These are phyloP conservation scores for Ennomos erosarius DNA, from an alignment of 2,888 invertebrate genomes.

Conservation along the genomic window DNA sequence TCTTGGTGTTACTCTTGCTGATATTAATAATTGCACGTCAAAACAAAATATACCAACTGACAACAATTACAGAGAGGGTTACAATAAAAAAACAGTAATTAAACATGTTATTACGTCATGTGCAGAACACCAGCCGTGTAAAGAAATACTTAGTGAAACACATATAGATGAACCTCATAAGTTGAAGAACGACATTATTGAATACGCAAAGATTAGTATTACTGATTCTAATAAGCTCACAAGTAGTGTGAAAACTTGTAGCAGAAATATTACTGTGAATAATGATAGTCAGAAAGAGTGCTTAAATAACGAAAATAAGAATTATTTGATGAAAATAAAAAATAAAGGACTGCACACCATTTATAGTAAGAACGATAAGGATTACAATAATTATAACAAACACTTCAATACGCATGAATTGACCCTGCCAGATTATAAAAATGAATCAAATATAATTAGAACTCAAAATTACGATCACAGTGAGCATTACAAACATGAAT, in stretches of 20 bases:
- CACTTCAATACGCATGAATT: background rate
- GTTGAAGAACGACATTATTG: background rate
- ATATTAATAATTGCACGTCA: constrained; percentile 40
- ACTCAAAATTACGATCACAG: too few relatives aligned
- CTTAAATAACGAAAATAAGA: background rate
- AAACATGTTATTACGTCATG: background rate
- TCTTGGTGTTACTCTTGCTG: constrained; percentile 71
- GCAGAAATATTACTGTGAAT: background rate
- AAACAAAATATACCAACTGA: constrained; percentile 13
- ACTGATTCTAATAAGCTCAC: background rate
- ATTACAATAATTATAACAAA: background rate
- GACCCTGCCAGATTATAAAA: too few relatives aligned
- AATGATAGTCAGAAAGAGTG: background rate
- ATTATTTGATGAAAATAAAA: constrained; percentile 5
- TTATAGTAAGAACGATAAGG: constrained; percentile 7
- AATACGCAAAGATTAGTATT: background rate
- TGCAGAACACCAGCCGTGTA: background rate
- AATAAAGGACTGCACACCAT: background rate
- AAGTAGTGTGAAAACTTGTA: background rate
- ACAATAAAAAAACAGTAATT: background rate
- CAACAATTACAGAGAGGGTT: constrained; percentile 4
- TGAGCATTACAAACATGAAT: too few relatives aligned
- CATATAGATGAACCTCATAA: background rate
- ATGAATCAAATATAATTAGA: too few relatives aligned
- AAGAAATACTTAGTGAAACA: background rate